phyloP scores from a whole-genome alignment of 2,888 invertebrate species.

The Volucella zonaria region DNA sequence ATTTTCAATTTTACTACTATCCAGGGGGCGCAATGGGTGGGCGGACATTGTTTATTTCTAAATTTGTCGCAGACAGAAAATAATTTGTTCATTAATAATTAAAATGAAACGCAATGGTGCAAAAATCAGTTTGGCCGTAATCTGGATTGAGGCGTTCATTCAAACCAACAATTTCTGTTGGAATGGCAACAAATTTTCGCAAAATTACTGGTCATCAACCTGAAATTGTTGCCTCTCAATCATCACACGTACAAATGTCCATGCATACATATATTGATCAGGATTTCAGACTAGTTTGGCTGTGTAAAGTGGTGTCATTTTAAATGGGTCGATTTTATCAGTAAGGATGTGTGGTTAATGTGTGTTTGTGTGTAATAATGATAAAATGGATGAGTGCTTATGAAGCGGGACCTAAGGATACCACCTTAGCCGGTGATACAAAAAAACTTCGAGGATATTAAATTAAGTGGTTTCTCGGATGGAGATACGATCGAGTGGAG shows the following conservation, averaged over 20 bases:
- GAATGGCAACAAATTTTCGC: slow-evolving; percentile 21
- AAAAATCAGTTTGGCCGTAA: neutral
- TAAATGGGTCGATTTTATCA: slow-evolving; percentile 4
- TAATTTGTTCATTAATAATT: neutral
- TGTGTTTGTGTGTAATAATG: neutral
- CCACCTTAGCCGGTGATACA: neutral
- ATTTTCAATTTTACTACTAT: slow-evolving; percentile 25
- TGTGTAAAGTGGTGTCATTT: neutral
- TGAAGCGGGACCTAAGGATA: neutral
- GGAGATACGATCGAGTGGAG: neutral
- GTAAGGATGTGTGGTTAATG: slow-evolving; percentile 14
- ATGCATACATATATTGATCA: slow-evolving; percentile 26
- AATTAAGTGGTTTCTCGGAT: slow-evolving; percentile 8
- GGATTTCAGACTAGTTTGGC: slow-evolving; percentile 20
- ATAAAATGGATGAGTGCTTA: slow-evolving; percentile 8
- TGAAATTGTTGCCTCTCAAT: slow-evolving; percentile 19
- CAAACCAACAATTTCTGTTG: slow-evolving; percentile 1
- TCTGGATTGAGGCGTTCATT: slow-evolving; percentile 22
- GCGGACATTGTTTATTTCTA: slow-evolving; percentile 39
- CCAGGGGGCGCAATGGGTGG: slow-evolving; percentile 13
- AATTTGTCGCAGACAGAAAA: slow-evolving; percentile 28
- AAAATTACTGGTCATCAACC: slow-evolving; percentile 38
- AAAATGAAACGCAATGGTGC: neutral
- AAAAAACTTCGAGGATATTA: neutral
- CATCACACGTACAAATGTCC: neutral